phyloP scores from a whole-genome alignment of 2,888 invertebrate genomes.

The Drosophila setosimentum region DNA sequence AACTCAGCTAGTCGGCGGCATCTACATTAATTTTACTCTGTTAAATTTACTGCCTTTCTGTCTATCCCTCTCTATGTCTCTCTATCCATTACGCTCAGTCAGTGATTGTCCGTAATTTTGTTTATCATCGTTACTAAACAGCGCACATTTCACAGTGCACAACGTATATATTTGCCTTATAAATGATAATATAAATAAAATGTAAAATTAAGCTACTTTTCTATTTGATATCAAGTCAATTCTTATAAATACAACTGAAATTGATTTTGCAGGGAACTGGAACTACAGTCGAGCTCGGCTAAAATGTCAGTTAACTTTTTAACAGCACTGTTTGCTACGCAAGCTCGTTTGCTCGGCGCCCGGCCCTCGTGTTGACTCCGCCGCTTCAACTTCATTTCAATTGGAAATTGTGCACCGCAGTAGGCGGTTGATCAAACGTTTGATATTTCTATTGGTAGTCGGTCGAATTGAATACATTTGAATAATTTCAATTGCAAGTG shows the following conservation, averaged over 20 bases:
- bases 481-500: constrained; percentile 57
- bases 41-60: constrained; percentile 16
- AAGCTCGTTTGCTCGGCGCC: constrained; percentile 38
- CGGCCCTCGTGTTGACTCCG: constrained; percentile 41
- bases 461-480: constrained; percentile 48
- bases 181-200: not conserved
- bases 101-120: constrained; percentile 17
- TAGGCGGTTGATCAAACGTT: constrained; percentile 59
- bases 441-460: constrained; percentile 22
- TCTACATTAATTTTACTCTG: not conserved
- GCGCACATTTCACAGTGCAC: constrained; percentile 23
- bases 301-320: constrained; percentile 37
- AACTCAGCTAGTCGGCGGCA: not conserved
- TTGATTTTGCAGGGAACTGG: not conserved
- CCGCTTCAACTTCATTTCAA: constrained; percentile 70
- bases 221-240: not conserved
- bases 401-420: constrained; percentile 61
- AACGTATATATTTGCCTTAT: constrained; percentile 2
- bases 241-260: not conserved
- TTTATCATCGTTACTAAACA: constrained; percentile 54
- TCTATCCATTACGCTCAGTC: constrained; percentile 6
- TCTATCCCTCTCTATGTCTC: constrained; percentile 4
- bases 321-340: constrained; percentile 45
- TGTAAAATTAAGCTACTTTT: not conserved
- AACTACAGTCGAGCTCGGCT: too few relatives aligned